These are phyloP conservation scores for Agelas oroides DNA, from an alignment of 37 sponge, comb jelly and placozoan genomes.

Conservation along the genomic window DNA sequence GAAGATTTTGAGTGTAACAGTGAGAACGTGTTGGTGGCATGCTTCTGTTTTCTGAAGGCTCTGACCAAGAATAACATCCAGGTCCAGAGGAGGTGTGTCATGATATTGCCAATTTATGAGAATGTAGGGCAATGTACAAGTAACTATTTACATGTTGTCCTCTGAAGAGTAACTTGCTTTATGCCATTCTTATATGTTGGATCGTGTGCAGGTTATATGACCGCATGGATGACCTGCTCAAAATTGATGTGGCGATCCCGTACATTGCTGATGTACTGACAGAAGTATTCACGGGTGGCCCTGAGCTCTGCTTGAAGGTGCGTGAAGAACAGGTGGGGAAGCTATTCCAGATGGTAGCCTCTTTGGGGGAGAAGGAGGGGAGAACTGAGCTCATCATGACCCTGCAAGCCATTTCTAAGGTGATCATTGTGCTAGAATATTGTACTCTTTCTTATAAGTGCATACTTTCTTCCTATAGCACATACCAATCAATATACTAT, in stretches of 20 bases:
- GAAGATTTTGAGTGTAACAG: not conserved
- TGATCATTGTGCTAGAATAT: not conserved
- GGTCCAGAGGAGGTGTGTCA: conserved; percentile 16
- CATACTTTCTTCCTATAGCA: too few relatives aligned
- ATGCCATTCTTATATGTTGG: too few relatives aligned
- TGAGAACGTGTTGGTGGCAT: not conserved
- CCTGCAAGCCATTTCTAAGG: conserved; percentile 72
- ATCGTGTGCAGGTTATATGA: conserved; percentile 20
- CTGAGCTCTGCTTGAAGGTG: conserved; percentile 17
- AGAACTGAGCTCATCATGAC: conserved; percentile 54
- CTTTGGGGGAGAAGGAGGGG: not conserved
- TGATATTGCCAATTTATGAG: too few relatives aligned
- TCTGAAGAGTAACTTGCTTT: too few relatives aligned
- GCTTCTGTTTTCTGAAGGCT: conserved; percentile 22
- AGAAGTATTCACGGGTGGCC: conserved; percentile 37
- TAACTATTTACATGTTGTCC: too few relatives aligned
- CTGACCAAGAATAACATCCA: not conserved
- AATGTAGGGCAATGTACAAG: too few relatives aligned
- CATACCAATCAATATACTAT: too few relatives aligned
- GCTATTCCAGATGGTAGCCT: conserved; percentile 33
- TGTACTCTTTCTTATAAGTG: too few relatives aligned
- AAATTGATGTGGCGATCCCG: conserved; percentile 10
- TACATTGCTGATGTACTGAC: conserved; percentile 8
- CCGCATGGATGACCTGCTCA: conserved; percentile 63
- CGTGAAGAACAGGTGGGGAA: conserved; percentile 40